Base-by-base conservation (phyloP, 2,888 invertebrate species). In the Macrophya annulata region DNA sequence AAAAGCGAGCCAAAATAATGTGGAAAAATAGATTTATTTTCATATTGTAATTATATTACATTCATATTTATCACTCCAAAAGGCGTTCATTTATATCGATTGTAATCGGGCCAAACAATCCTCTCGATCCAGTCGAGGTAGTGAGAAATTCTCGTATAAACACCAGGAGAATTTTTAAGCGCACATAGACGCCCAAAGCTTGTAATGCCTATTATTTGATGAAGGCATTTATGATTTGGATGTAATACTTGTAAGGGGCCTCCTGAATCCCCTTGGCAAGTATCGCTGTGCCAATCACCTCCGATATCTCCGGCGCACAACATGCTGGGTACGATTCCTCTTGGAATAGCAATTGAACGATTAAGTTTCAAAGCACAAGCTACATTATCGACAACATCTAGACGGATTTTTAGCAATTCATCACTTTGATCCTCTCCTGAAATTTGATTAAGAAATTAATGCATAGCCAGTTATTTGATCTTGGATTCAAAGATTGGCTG, bases 201-300 rank as follows among this genome's bases (percentile, higher is more conserved):
- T 10, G 88, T 89, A 4, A 89, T 85, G 1, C 88, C 89, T 21
- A 89, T 77, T 43, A 90, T 31, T 8, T 86, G 86, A 84, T 87
- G 77, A 2, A 88, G 76, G 62, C 89, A 89, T 45, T 83, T 86
- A 62, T 85, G 31, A 8, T 37, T 72, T 0, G 84, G 85, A 74
- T 88, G 87, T n/a, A 84, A 43, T 5, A 81, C 31, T 86, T 89
- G 94, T 1, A 97, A 93, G 0, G 97, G 97, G 0, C 96, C 96
- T 0, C 97, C 97, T 43, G 96, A 96, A 92, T 97, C 97, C 72
- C 97, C 97, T 96, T 96, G 93, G 81, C 90, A 91, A 31, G 90
- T 86, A 48, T 94, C 90, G 91, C 91, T 88, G 86, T 88, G 71
- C 93, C 91, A 90, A 40, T 86, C 92, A 21, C 93, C 93, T 82